A percentile compares a stretch with the other conserved stretches of the same genome.
These are phyloP conservation scores for Noctua comes DNA, from an alignment of 2,888 invertebrate species.

Conservation along the genomic window DNA sequence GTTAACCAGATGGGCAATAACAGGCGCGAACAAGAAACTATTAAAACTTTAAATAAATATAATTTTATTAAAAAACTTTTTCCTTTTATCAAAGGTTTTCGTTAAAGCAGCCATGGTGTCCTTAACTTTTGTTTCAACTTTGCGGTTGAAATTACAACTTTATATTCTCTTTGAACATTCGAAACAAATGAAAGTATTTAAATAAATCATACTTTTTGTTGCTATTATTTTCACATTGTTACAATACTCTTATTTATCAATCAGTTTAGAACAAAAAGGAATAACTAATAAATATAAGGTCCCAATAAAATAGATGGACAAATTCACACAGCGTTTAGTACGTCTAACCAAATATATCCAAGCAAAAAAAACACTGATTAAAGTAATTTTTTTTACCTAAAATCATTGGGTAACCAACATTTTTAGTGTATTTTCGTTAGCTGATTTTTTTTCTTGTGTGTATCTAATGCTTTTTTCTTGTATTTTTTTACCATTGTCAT, in stretches of 20 bases:
- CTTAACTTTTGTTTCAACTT: slow-evolving; percentile 46
- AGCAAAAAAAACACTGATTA: too few relatives aligned
- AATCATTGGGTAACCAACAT: too few relatives aligned
- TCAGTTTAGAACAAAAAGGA: background rate
- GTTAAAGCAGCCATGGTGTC: slow-evolving; percentile 38
- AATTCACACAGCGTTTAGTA: too few relatives aligned
- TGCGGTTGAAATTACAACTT: slow-evolving; percentile 62
- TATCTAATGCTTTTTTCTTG: too few relatives aligned
- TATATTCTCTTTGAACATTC: slow-evolving; percentile 61
- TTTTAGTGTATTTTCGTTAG: too few relatives aligned
- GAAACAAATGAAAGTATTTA: slow-evolving; percentile 48
- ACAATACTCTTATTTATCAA: background rate
- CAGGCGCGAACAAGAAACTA: slow-evolving; percentile 8
- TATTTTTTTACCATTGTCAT: too few relatives aligned
- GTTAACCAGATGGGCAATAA: too few relatives aligned
- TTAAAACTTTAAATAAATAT: background rate
- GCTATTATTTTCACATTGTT: slow-evolving; percentile 15
- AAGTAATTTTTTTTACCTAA: too few relatives aligned
- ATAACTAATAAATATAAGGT: background rate
- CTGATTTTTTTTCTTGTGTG: too few relatives aligned
- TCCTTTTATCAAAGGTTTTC: slow-evolving; percentile 44
- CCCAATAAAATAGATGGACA: too few relatives aligned
- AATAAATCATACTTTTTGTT: slow-evolving; percentile 45
- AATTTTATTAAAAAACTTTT: slow-evolving; percentile 40
- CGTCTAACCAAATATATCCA: too few relatives aligned